Evolutionary conservation across 2,797 vertebrate genomes (phyloP), one percentile per base, ranked within the genome.

Genomic region (Darevskia nairensis): DNA sequence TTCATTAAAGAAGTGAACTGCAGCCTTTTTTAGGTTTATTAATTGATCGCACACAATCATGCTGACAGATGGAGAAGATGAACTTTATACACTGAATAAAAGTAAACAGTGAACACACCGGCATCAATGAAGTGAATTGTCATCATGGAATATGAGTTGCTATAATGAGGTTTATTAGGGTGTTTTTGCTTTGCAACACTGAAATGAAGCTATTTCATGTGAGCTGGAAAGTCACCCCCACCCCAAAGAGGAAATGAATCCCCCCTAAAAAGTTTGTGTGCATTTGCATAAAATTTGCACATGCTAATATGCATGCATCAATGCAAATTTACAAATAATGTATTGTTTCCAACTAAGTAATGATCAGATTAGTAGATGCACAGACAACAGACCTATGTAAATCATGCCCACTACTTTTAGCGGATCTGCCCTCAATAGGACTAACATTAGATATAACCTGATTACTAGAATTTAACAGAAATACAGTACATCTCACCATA

Each of bases 31-130:
- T 91, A 72, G 84, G 15, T 89, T 78, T 87, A 94, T 93, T 92
- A 94, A 91, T 77, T 82, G 80, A 93, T 92, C 81, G 79, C 0
- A 6, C n/a, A 94, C 86, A 91, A 89, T 83, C 93, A 92, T 44
- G 84, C 6, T 93, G 85, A 89, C 90, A 94, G 92, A 95, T 89
- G 86, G 93, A 94, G 92, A 95, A 96, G 92, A 96, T 92, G 85
- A 95, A 88, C 90, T 95, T 91, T 89, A 86, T 80, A 90, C 64
- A 84, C 90, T 93, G 89, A 95, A 91, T 89, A 90, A 95, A 95
- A 95, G 90, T 90, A 94, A 95, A 90, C 55, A 94, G 92, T 87
- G 91, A 89, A 92, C 76, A 89, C 90, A 85, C 87, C 89, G 88
- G 76, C 82, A 2, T 81, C 83, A 78, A 79, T 89, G 88, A 92